Evolutionary conservation across 2,888 invertebrate genomes (phyloP).

Genomic region (Meloe dianella): DNA sequence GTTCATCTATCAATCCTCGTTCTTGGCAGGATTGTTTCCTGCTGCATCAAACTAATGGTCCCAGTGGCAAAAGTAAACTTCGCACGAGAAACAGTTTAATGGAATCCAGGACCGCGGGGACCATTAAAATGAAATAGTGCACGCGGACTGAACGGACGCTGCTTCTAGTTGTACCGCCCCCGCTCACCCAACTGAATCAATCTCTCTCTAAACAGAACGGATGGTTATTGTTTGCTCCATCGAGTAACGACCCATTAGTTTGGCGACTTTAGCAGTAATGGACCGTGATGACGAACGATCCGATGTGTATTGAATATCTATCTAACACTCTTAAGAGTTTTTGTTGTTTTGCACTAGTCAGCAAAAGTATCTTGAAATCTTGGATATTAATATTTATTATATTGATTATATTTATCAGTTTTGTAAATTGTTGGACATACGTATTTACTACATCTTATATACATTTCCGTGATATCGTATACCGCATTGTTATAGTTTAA

Average conservation of each 20-base stretch:
- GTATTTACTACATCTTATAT: neutral
- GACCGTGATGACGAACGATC: constrained; percentile 51
- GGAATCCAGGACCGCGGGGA: constrained; percentile 64
- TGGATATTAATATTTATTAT: neutral
- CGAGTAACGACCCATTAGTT: constrained; percentile 50
- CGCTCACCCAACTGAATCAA: constrained; percentile 48
- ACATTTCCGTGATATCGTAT: neutral
- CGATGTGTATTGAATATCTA: constrained; percentile 13
- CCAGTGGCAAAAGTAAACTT: constrained; percentile 61
- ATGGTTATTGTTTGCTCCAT: constrained; percentile 54
- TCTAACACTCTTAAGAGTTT: no score
- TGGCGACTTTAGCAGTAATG: constrained; percentile 52
- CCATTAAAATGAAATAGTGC: constrained; percentile 66
- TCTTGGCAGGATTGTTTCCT: constrained; percentile 61
- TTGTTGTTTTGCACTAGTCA: no score
- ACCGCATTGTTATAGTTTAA: neutral
- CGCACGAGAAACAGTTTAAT: constrained; percentile 64
- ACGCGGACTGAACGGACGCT: constrained; percentile 48
- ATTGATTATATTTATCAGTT: neutral
- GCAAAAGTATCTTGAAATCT: neutral
- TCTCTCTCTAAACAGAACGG: constrained; percentile 55
- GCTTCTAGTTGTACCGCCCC: constrained; percentile 34
- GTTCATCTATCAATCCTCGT: constrained; percentile 57
- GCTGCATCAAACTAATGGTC: constrained; percentile 62
- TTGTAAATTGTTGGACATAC: neutral